phyloP scores from a whole-genome alignment of 2,113 vertebrate genomes.

The Tragelaphus imberbis region DNA sequence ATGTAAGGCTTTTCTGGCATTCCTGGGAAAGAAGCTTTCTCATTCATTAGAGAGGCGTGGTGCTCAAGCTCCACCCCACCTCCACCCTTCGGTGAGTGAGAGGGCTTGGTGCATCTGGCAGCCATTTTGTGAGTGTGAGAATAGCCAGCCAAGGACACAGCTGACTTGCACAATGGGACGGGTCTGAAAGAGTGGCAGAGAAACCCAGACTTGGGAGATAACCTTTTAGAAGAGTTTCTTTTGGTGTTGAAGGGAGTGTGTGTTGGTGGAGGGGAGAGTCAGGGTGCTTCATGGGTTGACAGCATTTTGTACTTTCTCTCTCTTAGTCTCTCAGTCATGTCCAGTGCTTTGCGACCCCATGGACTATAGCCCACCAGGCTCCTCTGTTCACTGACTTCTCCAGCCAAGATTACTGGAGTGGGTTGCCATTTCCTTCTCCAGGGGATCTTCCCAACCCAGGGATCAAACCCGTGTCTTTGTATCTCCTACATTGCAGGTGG shows the following conservation, averaged over 20 bases:
- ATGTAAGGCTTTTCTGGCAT: neutral
- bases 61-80: neutral
- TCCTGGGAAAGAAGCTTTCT: neutral
- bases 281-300: neutral
- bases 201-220: neutral
- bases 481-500: neutral
- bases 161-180: neutral
- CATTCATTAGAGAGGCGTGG: neutral
- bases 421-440: neutral
- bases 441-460: neutral
- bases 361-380: neutral
- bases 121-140: neutral
- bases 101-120: neutral
- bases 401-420: neutral
- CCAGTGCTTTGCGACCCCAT: neutral
- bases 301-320: neutral
- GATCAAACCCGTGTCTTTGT: neutral
- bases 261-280: neutral
- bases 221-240: conserved; percentile 2
- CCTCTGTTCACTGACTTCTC: neutral
- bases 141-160: neutral
- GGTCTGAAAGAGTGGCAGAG: neutral
- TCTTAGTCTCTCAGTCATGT: neutral
- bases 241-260: neutral
- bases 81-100: neutral